Conservation (phyloP, 2,888 invertebrate genomes). For the Leucoma salicis region DNA sequence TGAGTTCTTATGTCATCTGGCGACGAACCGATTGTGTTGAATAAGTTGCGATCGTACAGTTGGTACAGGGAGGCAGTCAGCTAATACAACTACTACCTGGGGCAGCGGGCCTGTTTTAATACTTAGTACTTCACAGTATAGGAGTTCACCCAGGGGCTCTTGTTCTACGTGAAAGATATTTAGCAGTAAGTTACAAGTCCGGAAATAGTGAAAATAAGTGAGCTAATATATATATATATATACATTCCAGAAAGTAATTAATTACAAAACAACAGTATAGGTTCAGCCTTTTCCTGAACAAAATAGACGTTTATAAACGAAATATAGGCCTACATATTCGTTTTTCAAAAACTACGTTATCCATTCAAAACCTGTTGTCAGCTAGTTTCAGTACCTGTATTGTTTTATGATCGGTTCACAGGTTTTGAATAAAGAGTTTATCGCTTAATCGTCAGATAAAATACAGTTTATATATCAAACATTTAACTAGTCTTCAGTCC, state of each 20-base stretch:
- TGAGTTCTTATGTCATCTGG: conserved; percentile 32
- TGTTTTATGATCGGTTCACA: conserved; percentile 68
- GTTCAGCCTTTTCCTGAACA: conserved; percentile 60
- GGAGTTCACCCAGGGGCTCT: conserved; percentile 3
- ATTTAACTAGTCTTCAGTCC: conserved; percentile 82
- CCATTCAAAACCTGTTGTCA: conserved; percentile 78
- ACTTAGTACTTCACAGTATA: conserved; percentile 3
- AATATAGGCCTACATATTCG: conserved; percentile 60
- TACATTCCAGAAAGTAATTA: conserved; percentile 60
- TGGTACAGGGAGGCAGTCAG: conserved; percentile 54
- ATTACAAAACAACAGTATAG: conserved; percentile 52
- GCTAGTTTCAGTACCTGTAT: conserved; percentile 75
- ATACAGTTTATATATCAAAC: conserved; percentile 82
- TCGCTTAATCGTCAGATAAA: conserved; percentile 76
- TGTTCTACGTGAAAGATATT: conserved; percentile 40
- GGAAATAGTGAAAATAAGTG: conserved; percentile 40
- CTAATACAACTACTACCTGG: conserved; percentile 43
- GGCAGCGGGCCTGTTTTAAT: conserved; percentile 39
- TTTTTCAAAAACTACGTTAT: conserved; percentile 72
- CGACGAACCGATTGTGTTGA: conserved; percentile 25
- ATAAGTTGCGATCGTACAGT: conserved; percentile 33
- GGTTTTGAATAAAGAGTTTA: conserved; percentile 78
- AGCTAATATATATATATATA: conserved; percentile 58
- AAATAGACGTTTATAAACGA: conserved; percentile 41
- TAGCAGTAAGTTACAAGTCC: conserved; percentile 33